Base-by-base conservation (phyloP, 2,888 invertebrate genomes). In the Drosophila acutilabella region DNA sequence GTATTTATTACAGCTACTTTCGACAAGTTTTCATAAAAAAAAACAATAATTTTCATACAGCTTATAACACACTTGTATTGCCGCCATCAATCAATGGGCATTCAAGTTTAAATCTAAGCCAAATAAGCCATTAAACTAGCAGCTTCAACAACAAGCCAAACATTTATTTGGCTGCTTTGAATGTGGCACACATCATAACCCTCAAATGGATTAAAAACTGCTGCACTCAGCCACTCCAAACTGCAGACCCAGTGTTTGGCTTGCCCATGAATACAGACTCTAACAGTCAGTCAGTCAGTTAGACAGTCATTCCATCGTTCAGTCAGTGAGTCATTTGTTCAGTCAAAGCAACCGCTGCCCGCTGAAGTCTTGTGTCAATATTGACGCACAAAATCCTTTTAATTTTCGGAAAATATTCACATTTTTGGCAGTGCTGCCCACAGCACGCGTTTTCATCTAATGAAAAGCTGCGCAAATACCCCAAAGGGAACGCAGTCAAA, bases 301-400 rank as follows among this genome's bases (percentile, higher is more conserved):
- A 56, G n/a, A 44, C 58, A 40, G 20, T 18, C 20, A 20, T 20
- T 20, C 20, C 20, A 20, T 20, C 50, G 48, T 5, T n/a, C 56
- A 59, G 1, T 44, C 47, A 56, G 13, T 40, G 53, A 62, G 36
- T 50, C 40, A 50, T 54, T 54, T 26, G 42, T 20, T n/a, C 54
- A 58, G 50, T 42, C 64, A 61, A 33, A 64, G 59, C 57, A 42
- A 64, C 45, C 57, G 64, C 60, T 65, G 66, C 6, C 61, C 62
- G 65, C 53, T 82, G 71, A 64, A 82, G 87, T 78, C 82, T 84
- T 80, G 71, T 84, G 80, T 77, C 84, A 86, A 86, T 88, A 81
- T 86, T 86, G 89, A 75, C 75, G 56, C 64, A 71, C 75, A 68
- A 87, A 88, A 86, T 86, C 84, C 86, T 87, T 86, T 86, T 88